Base-by-base conservation (phyloP, 2,113 vertebrate genomes). In the Potamarius usumacintae region DNA sequence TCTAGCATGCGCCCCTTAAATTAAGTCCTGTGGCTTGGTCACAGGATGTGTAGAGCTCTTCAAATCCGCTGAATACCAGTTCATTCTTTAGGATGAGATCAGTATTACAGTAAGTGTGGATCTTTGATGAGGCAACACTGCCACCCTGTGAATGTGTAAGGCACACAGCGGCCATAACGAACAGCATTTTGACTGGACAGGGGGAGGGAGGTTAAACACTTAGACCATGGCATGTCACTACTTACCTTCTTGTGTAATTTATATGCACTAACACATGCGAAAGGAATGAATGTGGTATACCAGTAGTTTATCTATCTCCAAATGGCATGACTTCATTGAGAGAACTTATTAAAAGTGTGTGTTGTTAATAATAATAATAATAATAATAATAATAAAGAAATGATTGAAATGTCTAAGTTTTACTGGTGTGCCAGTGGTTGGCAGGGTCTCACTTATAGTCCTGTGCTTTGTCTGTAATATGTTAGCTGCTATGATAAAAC, bases 131-230 rank as follows among this genome's bases (percentile, higher is more conserved):
- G 17, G 34, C 76, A 85, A 85, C 83, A 89, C 82, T 87, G 89
- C 89, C 89, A 72, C 84, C 89, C 57, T 81, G 85, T 87, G 88
- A 85, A 87, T 52, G 58, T 55, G 71, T 25, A 48, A 25, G 34
- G 17, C 15, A 71, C 25, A 81, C 62, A 71, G 14, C 10, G 11
- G 1, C n/a, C 74, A 27, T 27, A 57, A 50, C 52, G 25, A 78
- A 50, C 34, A 63, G 84, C 53, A 76, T 12, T 18, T 60, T n/a
- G 52, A 63, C 25, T 72, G 11, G 22, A 48, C 11, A 50, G 4
- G 15, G 30, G 53, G 25, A 30, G 34, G 42, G 6, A 42, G 42
- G 42, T 42, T 4, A 42, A 65, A 15, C 27, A 82, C 78, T 62
- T 20, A 76, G 72, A 50, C 72, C 22, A 2, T 76, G 15, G 27